Evolutionary conservation across 1,140 invertebrate species (phyloP).

Genomic region (Oncopeltus fasciatus): DNA sequence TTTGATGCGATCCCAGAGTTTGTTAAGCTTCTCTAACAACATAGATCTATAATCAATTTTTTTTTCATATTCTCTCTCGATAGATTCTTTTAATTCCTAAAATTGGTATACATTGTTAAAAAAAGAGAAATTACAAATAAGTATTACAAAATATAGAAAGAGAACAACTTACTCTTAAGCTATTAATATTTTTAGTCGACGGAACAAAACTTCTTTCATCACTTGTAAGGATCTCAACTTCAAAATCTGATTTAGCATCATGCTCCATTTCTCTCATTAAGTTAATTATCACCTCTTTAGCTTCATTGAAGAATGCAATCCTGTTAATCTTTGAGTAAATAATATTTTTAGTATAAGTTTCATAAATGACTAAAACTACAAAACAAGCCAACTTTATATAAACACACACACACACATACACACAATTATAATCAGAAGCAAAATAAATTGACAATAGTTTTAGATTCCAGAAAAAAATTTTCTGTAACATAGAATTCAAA

Average conservation of each 20-base stretch:
- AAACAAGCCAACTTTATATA: no score
- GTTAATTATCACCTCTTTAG: background rate
- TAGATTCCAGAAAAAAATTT: background rate
- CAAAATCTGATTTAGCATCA: background rate
- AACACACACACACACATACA: no score
- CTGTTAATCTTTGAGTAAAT: background rate
- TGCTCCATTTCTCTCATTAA: background rate
- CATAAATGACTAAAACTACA: background rate
- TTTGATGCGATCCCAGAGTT: background rate
- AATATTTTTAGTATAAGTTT: background rate
- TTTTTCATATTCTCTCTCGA: background rate
- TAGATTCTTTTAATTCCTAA: background rate
- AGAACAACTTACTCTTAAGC: no score
- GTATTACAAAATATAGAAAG: no score
- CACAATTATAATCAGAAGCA: background rate
- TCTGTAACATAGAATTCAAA: no score
- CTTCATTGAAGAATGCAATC: background rate
- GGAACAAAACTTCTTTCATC: background rate
- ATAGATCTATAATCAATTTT: background rate
- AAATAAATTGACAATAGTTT: background rate
- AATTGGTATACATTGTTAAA: background rate
- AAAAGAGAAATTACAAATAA: no score
- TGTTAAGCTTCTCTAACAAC: background rate
- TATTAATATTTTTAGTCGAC: background rate
- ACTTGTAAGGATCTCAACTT: background rate